Evolutionary conservation across 1,140 invertebrate species (phyloP), one percentile per base, ranked within the genome.

Genomic region (Battus philenor): DNA sequence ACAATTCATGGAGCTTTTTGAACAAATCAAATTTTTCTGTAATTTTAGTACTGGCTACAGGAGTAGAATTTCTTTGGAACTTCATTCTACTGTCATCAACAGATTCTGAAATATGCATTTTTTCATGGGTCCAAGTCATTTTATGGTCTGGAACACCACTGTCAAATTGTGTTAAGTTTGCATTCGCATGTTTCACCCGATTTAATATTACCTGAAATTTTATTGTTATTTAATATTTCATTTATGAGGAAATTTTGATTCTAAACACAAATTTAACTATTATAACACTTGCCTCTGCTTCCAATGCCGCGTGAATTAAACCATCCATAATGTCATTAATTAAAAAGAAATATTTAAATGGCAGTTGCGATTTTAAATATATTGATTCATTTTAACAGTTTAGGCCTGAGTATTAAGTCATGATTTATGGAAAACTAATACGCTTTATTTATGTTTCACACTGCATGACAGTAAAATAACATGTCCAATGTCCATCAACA

Each of bases 1-100:
- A 89, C 18, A 89, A 64, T 65, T 89, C 88, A 68, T 86, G 87
- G 33, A 90, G 80, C 61, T 89, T 89, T 54, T 89, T 88, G 59
- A 89, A 88, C 51, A 90, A 86, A 77, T 90, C 88, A 59, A 90
- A 88, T 58, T 84, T 86, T 54, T 76, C 80, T 41, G 56, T 62
- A 46, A 60, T 47, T 53, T 86, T 87, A 9, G 72, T 70, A 22
- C 67, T 58, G 33, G 73, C 60, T 10, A 67, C 67, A 52, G 75
- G 69, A 48, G 67, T 61, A 41, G 79, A 79, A 59, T 69, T 84
- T 48, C 75, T 66, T 54, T 86, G 82, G 60, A 79, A 86, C 44
- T 81, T 81, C 68, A 79, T 85, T 50, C 79, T 79, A 33, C 74
- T 70, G 34, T 83, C 77, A 62, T 86, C 79, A 50, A 83, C 74